A percentile compares a stretch with the other conserved stretches of the same genome.
phyloP scores from a whole-genome alignment of 1,140 invertebrate species.

The Sitobion miscanthi region DNA sequence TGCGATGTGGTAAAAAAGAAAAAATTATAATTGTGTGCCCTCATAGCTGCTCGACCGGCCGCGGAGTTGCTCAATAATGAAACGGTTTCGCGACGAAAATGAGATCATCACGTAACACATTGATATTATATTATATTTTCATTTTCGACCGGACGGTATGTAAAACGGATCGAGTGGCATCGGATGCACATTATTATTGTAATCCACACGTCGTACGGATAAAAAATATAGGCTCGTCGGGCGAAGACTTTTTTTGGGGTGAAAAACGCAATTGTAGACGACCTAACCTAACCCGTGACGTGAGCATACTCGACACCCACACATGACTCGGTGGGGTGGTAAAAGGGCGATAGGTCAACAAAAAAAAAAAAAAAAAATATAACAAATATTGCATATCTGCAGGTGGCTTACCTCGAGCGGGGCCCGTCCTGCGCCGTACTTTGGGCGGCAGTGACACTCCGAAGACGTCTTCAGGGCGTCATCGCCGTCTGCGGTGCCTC shows the following conservation, averaged over 20 bases:
- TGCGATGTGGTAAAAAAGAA: background rate
- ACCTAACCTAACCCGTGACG: background rate
- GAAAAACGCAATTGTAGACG: too few species aligned
- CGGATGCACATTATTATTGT: background rate
- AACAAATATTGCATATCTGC: too few species aligned
- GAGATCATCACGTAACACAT: too few species aligned
- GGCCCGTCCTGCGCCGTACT: background rate
- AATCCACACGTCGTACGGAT: background rate
- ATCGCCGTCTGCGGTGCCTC: background rate
- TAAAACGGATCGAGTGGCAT: background rate
- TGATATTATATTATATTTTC: background rate
- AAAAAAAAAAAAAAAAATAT: background rate
- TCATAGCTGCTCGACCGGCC: background rate
- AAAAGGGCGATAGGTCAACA: background rate
- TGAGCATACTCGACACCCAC: too few species aligned
- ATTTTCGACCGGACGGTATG: background rate
- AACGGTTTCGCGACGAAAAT: background rate
- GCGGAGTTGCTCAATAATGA: background rate
- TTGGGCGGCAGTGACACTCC: slow-evolving; percentile 1
- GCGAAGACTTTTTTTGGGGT: too few species aligned
- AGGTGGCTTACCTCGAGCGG: background rate
- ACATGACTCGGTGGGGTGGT: too few species aligned
- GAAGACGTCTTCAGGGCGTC: slow-evolving; percentile 3
- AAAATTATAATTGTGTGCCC: background rate
- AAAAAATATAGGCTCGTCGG: too few species aligned